phyloP scores from a whole-genome alignment of 2,797 vertebrate genomes.

The Lacerta agilis region DNA sequence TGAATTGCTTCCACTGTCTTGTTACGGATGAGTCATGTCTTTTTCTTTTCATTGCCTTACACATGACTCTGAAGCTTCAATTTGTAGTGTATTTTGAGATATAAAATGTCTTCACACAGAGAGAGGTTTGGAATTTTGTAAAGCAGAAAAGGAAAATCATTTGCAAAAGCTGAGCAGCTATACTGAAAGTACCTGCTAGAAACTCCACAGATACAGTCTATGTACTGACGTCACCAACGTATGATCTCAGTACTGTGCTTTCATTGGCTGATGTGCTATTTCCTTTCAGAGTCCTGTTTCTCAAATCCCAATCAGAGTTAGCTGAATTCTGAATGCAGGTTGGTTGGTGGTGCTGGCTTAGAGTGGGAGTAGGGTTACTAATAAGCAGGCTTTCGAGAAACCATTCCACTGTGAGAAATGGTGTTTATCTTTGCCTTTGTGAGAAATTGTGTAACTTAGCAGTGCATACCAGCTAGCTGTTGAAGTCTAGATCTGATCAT shows the following conservation, averaged over 20 bases:
- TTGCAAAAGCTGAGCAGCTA: conserved; percentile 56
- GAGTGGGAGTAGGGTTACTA: conserved; percentile 54
- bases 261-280: conserved; percentile 79
- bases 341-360: conserved; percentile 59
- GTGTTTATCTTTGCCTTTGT: conserved; percentile 3
- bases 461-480: conserved; percentile 66
- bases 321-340: conserved; percentile 74
- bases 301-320: conserved; percentile 25
- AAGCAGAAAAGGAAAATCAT: conserved; percentile 36
- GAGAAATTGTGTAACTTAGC: conserved; percentile 34
- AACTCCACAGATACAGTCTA: conserved; percentile 53
- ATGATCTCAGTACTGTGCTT: conserved; percentile 35
- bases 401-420: conserved; percentile 43
- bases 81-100: neutral
- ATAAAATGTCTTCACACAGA: neutral
- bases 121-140: conserved; percentile 16
- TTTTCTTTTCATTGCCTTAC: neutral
- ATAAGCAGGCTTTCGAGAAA: conserved; percentile 52
- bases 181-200: conserved; percentile 65
- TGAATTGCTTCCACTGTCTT: neutral
- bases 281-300: conserved; percentile 80
- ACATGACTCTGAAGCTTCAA: neutral
- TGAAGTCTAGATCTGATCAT: conserved; percentile 67
- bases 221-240: conserved; percentile 65
- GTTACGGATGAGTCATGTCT: neutral